Evolutionary conservation across 2,888 invertebrate genomes (phyloP).

Genomic region (Tinea semifulvella): DNA sequence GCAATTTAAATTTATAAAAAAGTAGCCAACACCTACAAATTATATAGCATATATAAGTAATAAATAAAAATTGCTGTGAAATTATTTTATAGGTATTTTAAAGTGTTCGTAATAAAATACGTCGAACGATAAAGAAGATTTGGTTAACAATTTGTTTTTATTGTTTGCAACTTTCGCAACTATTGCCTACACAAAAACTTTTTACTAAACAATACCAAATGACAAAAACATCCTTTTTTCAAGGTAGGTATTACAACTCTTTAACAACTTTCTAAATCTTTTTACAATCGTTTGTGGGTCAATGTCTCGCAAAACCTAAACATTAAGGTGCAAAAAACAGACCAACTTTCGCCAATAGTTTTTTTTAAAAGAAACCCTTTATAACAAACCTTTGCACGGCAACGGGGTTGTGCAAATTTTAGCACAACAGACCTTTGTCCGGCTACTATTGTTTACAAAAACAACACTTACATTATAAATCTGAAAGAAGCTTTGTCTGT

Average conservation of each 20-base stretch:
- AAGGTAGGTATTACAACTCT: background rate
- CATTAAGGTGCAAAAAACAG: constrained; percentile 32
- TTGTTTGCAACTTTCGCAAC: constrained; percentile 23
- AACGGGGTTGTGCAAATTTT: constrained; percentile 58
- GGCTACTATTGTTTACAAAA: constrained; percentile 54
- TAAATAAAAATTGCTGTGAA: no score
- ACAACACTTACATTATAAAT: no score
- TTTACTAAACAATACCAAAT: background rate
- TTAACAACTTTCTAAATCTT: constrained; percentile 34
- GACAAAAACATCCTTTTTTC: background rate
- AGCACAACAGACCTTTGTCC: constrained; percentile 37
- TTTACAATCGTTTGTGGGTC: constrained; percentile 34
- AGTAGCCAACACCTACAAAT: no score
- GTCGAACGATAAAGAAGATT: no score
- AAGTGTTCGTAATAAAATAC: no score
- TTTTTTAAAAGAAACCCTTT: constrained; percentile 27
- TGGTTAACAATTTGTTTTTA: no score
- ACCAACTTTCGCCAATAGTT: constrained; percentile 40
- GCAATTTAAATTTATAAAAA: constrained; percentile 21
- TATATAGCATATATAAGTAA: no score
- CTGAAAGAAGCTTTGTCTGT: no score
- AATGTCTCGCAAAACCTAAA: constrained; percentile 26
- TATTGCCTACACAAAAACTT: constrained; percentile 19
- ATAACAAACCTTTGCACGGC: constrained; percentile 47
- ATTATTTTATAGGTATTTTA: no score